Base-by-base conservation (phyloP, 2,797 vertebrate genomes). In the Danio tinwini region DNA sequence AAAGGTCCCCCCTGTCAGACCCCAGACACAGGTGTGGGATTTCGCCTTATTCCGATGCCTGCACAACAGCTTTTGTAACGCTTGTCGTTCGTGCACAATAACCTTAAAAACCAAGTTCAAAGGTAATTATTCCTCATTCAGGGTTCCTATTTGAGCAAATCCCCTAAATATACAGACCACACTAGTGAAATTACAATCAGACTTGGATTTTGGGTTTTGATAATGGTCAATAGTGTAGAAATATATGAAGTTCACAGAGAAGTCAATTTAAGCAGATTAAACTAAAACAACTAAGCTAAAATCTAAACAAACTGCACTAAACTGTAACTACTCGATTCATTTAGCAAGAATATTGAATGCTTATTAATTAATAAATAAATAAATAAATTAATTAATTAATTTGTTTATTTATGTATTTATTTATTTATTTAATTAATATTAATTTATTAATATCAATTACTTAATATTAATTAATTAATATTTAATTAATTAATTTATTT, bases 21-120 rank as follows among this genome's bases (percentile, higher is more conserved):
- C 81, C 80, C 76, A 62, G 40, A 77, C 86, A 81, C 93, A 92
- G 92, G 90, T 93, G 92, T 88, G 76, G 85, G 81, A 85, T 85
- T 74, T 74, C 1, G 19, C 62, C 73, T 37, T 13, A 0, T 50
- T 70, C 69, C 73, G 37, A 17, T n/a, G 17, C 13, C 50, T 76
- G 62, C 42, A 55, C 75, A 72, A 77, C 71, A 83, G 29, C 50
- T 64, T 65, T 49, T 50, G n/a, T 49, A 82, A 56, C 63, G 49
- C 61, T 13, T 49, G 19, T 29, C 62, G 55, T 64, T 44, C 42
- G 44, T 76, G 9, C 44, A 59, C 65, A 63, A 19, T 17, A 52
- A 56, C 7, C 45, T 56, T 16, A 12, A 44, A 44, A 68, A 6
- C 44, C 0, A 69, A 21, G 14, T 58, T 67, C 47, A 7, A 4